A percentile compares a stretch with the other conserved stretches of the same genome.
These are phyloP conservation scores for Cercopithecus mona DNA, from an alignment of 2,113 vertebrate species.

Conservation along the genomic window DNA sequence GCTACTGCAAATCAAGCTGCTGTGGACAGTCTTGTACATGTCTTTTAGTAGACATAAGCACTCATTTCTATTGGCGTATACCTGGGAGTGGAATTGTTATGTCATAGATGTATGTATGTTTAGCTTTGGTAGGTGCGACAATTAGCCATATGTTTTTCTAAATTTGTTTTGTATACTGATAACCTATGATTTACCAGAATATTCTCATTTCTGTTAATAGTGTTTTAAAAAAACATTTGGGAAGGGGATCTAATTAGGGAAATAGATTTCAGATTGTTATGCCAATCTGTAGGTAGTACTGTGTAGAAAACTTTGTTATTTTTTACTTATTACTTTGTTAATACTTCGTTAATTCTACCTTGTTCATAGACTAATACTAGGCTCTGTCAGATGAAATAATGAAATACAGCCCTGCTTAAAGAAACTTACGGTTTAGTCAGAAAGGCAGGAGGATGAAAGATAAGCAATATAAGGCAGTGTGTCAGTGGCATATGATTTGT, in stretches of 20 bases:
- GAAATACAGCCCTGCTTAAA: neutral
- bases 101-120: conserved; percentile 4
- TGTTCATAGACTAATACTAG: neutral
- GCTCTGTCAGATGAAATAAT: conserved; percentile 13
- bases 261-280: neutral
- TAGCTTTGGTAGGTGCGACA: neutral
- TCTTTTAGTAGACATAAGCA: neutral
- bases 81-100: neutral
- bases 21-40: neutral
- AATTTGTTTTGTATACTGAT: conserved; percentile 6
- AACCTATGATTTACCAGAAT: neutral
- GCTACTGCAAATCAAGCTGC: neutral
- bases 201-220: neutral
- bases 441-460: neutral
- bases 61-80: neutral
- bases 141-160: neutral
- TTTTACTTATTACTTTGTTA: conserved; percentile 18
- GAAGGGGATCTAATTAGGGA: neutral
- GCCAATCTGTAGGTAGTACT: neutral
- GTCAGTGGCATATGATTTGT: neutral
- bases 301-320: neutral
- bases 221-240: neutral
- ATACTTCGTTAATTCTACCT: neutral
- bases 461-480: neutral
- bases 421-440: conserved; percentile 16